These are phyloP conservation scores for Stenoptilia bipunctidactyla DNA, from an alignment of 2,888 invertebrate species.

Conservation along the genomic window DNA sequence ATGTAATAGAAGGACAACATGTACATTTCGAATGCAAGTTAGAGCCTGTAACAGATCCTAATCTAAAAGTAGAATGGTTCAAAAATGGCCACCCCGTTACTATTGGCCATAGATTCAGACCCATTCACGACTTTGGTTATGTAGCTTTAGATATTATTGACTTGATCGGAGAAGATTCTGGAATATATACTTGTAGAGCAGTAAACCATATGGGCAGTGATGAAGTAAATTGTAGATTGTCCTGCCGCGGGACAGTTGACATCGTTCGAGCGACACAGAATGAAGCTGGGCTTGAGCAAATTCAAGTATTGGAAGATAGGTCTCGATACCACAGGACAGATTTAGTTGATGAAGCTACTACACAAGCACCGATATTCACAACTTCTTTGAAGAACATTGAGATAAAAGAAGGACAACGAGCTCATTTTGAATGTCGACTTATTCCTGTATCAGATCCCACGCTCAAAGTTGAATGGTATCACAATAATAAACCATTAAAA, in stretches of 20 bases:
- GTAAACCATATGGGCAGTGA: slow-evolving; percentile 91
- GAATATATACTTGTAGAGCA: slow-evolving; percentile 93
- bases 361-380: slow-evolving; percentile 93
- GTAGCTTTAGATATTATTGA: slow-evolving; percentile 97
- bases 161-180: slow-evolving; percentile 95
- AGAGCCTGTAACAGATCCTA: slow-evolving; percentile 96
- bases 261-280: slow-evolving; percentile 89
- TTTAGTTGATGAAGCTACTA: slow-evolving; percentile 84
- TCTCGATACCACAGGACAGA: slow-evolving; percentile 82
- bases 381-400: slow-evolving; percentile 92
- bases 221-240: slow-evolving; percentile 81
- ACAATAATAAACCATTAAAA: slow-evolving; percentile 90
- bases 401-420: slow-evolving; percentile 93
- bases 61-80: slow-evolving; percentile 96
- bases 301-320: slow-evolving; percentile 89
- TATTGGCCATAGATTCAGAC: slow-evolving; percentile 94
- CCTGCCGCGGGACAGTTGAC: slow-evolving; percentile 82
- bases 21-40: slow-evolving; percentile 98
- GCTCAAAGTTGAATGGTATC: slow-evolving; percentile 96
- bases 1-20: slow-evolving; percentile 89
- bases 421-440: slow-evolving; percentile 93
- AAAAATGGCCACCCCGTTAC: slow-evolving; percentile 95
- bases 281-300: slow-evolving; percentile 89
- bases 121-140: slow-evolving; percentile 98
- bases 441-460: slow-evolving; percentile 95